Base-by-base conservation (phyloP, 2,888 invertebrate genomes). In the Machimus rusticus region DNA sequence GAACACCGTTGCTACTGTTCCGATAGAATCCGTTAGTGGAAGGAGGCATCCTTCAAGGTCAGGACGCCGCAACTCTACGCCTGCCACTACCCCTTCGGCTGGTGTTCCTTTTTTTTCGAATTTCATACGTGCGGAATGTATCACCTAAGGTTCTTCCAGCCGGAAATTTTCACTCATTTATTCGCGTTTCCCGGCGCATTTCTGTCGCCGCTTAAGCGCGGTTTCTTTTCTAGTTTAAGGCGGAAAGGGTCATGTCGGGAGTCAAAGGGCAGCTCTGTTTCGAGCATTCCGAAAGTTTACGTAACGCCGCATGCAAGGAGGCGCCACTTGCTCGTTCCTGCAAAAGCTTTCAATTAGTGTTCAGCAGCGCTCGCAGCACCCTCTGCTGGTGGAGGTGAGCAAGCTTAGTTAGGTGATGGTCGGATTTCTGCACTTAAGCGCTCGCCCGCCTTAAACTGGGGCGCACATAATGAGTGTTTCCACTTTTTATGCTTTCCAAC, bases 291-390 rank as follows among this genome's bases (percentile, higher is more conserved):
- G 9, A 28, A 82, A 16, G 66, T 82, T 82, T 82, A 82, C 57
- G 57, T 82, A 82, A 82, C 57, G 51, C 51, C 39, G 39, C 66
- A 55, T 34, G 76, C 2, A 34, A n/a, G 19, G n/a, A 19, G 34
- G 23, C 43, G 28, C 28, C 28, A 16, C n/a, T 28, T n/a, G 34
- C 23, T 43, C 14, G 23, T 34, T 85, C 14, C 46, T 31, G 74
- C 74, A 85, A 85, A 74, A 85, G 74, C 74, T 85, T 74, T 85
- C 74, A 85, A 85, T 85, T 74, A 85, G 43, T n/a, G 85, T 74
- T 74, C 85, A 46, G 85, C 57, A 28, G 34, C n/a, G 23, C 23
- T 28, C 23, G 2, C 23, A 66, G 23, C n/a, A 12, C 66, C 19
- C 23, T 23, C 66, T 66, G 2, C 2, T 43, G 74, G 74, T 85